These are phyloP conservation scores for Tipula unca DNA, from an alignment of 2,888 invertebrate genomes.

Conservation along the genomic window DNA sequence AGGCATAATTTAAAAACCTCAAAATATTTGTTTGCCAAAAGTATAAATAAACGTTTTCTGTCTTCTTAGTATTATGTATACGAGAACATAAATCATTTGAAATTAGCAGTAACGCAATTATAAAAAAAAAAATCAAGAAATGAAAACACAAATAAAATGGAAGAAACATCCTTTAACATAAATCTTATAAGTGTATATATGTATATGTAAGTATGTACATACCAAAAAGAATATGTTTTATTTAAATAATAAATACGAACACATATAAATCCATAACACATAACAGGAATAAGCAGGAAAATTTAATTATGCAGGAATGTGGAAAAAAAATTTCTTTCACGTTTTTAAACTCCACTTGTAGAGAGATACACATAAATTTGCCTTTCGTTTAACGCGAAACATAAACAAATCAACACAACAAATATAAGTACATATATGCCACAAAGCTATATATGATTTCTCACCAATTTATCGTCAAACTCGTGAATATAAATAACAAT, in stretches of 20 bases:
- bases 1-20: background rate
- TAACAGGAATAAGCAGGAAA: background rate
- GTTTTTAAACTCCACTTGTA: background rate
- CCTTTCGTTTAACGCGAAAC: background rate
- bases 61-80: background rate
- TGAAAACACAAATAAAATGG: background rate
- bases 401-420: background rate
- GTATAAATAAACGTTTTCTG: background rate
- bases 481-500: background rate
- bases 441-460: background rate
- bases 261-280: background rate
- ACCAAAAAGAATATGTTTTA: background rate
- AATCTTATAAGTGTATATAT: background rate
- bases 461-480: background rate
- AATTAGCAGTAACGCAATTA: background rate
- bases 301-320: background rate
- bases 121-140: background rate
- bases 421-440: background rate
- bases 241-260: background rate
- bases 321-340: background rate
- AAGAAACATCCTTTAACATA: background rate
- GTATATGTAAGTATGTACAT: background rate
- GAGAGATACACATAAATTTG: background rate
- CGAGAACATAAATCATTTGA: background rate
- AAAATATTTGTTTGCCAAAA: background rate